Evolutionary conservation across 37 sponge, comb jelly and placozoan species (phyloP), one percentile per base, ranked within the genome.

Genomic region (Hormiphora californensis): DNA sequence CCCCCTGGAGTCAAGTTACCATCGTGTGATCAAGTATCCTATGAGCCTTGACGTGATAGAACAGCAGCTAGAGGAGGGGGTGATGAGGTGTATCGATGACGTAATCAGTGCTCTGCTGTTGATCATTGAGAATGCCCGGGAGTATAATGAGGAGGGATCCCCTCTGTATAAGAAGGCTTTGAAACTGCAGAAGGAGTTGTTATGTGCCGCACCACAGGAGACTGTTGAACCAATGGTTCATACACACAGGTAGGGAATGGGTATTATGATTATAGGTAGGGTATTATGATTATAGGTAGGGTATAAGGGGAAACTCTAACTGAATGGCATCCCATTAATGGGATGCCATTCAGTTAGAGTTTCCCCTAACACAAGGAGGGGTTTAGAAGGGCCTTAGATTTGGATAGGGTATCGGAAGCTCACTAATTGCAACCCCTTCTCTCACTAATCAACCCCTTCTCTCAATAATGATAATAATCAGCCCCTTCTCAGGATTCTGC

Each of bases 21-120:
- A 73, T 46, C n/a, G 46, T 73, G 46, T 73, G 1, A 73, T 73
- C 11, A 73, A 73, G 23, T 73, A 73, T 36, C 81, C 81, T 1
- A 73, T 73, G 81, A 73, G 81, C 38, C 46, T 73, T 8, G 35
- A 73, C 43, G 81, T 33, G 12, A 73, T 73, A 27, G 81, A 73
- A 40, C 46, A 73, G 23, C 46, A 46, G 5, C 4, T 73, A 19
- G 32, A 27, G 44, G 23, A 22, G 21, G 35, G 23, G 17, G 21
- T 46, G 1, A n/a, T 73, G 3, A 73, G 2, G 15, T 28, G 27
- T 17, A 46, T 73, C 9, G 41, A 39, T 21, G 27, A 33, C 43
- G 39, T 73, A 4, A 36, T 73, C 23, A 73, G 81, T 41, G 21
- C 22, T 22, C 43, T 43, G 3, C 81, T 73, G 35, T 28, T 73